Evolutionary conservation across 2,888 invertebrate genomes (phyloP).

Genomic region (Cheilosia grossa): DNA sequence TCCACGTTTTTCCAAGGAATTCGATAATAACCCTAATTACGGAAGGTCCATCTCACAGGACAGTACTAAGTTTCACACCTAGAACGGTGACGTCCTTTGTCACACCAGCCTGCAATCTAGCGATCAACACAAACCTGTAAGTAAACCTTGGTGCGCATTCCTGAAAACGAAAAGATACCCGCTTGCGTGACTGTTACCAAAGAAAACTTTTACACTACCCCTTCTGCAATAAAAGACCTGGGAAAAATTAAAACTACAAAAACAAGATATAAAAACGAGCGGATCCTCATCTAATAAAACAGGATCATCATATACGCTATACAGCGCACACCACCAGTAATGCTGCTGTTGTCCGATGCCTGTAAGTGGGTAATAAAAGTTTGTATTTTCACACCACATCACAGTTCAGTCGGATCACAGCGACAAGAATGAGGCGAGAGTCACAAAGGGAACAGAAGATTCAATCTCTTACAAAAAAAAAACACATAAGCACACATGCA

Average conservation of each 20-base stretch:
- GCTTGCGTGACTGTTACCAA: conserved; percentile 63
- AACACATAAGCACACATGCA: conserved; percentile 44
- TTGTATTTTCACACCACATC: conserved; percentile 74
- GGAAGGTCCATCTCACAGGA: conserved; percentile 30
- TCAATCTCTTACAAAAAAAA: conserved; percentile 55
- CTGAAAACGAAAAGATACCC: conserved; percentile 18
- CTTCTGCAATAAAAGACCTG: conserved; percentile 16
- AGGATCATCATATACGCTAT: conserved; percentile 46
- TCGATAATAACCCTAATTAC: conserved; percentile 56
- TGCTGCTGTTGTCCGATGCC: conserved; percentile 15
- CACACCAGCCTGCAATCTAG: not conserved
- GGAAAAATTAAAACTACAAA: conserved; percentile 22
- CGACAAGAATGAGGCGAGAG: conserved; percentile 1
- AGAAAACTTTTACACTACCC: conserved; percentile 56
- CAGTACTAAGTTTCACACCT: conserved; percentile 60
- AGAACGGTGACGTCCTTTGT: conserved; percentile 39
- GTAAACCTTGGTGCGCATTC: conserved; percentile 15
- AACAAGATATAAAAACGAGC: conserved; percentile 27
- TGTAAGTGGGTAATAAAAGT: conserved; percentile 73
- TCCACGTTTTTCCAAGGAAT: conserved; percentile 28
- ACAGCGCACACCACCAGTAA: not conserved
- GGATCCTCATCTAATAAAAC: conserved; percentile 71
- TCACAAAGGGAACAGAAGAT: conserved; percentile 41
- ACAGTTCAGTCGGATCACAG: conserved; percentile 4
- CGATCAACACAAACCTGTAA: conserved; percentile 11